Percentiles rank a stretch among this genome's conserved stretches.
Conservation (phyloP, 2,113 vertebrate species). For the Thamnaconus septentrionalis region DNA sequence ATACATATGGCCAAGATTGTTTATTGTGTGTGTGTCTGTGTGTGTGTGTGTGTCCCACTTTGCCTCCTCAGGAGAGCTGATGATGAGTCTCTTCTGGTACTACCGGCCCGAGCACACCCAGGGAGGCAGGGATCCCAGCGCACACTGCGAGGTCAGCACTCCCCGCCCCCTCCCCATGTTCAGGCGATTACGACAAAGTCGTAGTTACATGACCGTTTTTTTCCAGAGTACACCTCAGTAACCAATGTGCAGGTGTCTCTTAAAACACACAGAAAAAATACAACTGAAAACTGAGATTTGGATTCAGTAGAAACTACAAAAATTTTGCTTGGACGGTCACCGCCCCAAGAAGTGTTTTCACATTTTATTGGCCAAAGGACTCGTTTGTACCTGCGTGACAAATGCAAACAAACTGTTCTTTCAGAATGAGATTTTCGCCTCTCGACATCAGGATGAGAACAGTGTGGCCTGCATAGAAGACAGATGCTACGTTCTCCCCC, state of each 20-base stretch:
- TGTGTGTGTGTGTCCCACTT: conserved; percentile 24
- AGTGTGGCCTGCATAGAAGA: conserved; percentile 99
- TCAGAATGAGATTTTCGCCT: conserved; percentile 99
- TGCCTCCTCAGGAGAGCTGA: conserved; percentile 87
- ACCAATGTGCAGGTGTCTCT: too few relatives aligned
- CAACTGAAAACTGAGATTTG: too few relatives aligned
- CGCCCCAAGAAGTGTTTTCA: conserved; percentile 7
- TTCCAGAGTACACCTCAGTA: neutral
- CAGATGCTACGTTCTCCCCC: conserved; percentile 96
- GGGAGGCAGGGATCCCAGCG: conserved; percentile 92
- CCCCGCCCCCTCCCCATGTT: too few relatives aligned
- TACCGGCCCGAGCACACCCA: conserved; percentile 98
- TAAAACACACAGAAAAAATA: too few relatives aligned
- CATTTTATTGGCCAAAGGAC: conserved; percentile 17
- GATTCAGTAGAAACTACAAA: too few relatives aligned
- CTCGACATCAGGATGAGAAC: conserved; percentile 98
- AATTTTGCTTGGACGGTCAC: too few relatives aligned
- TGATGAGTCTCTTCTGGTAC: conserved; percentile 99
- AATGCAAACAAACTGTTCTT: conserved; percentile 47
- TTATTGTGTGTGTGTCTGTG: conserved; percentile 28
- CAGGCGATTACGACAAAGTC: neutral
- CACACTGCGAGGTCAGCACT: conserved; percentile 92
- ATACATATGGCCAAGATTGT: conserved; percentile 16
- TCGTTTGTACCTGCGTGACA: neutral
- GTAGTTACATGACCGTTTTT: neutral